These are phyloP conservation scores for Muscidifurax raptorellus DNA, from an alignment of 1,140 invertebrate genomes.

Conservation along the genomic window DNA sequence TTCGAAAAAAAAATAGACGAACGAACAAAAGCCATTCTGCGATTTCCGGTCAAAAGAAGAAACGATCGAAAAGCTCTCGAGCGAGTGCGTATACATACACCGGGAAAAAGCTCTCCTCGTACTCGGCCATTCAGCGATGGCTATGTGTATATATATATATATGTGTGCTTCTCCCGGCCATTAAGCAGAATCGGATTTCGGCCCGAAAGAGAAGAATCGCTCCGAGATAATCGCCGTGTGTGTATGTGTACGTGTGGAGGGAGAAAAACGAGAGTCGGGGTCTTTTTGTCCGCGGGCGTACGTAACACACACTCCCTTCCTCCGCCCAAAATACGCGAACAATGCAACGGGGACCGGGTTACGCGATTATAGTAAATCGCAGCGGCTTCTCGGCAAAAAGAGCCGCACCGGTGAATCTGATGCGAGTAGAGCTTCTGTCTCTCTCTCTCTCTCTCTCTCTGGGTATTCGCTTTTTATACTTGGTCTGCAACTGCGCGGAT, in stretches of 20 bases:
- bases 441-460: neutral
- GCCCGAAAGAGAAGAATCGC: neutral
- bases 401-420: constrained; percentile 2
- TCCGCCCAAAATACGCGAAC: constrained; percentile 15
- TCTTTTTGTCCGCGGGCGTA: neutral
- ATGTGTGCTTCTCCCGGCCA: neutral
- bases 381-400: constrained; percentile 24
- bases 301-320: neutral
- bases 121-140: neutral
- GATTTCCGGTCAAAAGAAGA: neutral
- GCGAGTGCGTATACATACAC: neutral
- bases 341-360: constrained; percentile 16
- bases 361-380: constrained; percentile 47
- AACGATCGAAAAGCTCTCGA: neutral
- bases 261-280: neutral
- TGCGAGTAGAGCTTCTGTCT: neutral
- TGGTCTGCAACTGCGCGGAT: no score
- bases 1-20: neutral
- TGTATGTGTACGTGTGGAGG: neutral
- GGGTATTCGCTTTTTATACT: no score
- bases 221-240: constrained; percentile 22
- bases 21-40: neutral
- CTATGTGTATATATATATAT: no score
- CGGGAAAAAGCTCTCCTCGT: neutral
- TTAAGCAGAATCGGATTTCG: constrained; percentile 28